Evolutionary conservation across 1,140 invertebrate genomes (phyloP).

Genomic region (Lepidurus packardi): DNA sequence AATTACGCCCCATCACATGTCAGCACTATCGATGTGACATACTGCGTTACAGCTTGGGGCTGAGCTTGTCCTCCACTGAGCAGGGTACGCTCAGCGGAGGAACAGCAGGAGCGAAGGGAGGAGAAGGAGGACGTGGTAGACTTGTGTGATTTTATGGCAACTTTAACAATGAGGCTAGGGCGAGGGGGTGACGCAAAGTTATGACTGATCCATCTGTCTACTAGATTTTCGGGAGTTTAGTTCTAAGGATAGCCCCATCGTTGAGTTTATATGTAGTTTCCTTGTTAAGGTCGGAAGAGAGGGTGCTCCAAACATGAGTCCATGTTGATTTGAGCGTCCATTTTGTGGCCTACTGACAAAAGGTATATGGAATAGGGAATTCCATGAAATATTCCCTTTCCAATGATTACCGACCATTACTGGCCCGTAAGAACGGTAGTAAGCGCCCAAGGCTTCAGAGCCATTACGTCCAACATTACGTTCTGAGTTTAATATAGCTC

Average conservation of each 20-base stretch:
- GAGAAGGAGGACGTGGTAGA: background rate
- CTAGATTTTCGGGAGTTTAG: background rate
- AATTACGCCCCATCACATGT: background rate
- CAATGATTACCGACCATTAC: too few species aligned
- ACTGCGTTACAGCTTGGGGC: background rate
- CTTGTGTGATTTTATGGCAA: background rate
- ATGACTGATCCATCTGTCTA: conserved; percentile 21
- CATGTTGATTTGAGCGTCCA: too few species aligned
- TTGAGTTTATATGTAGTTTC: background rate
- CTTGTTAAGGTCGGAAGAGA: background rate
- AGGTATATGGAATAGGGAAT: too few species aligned
- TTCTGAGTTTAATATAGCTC: too few species aligned
- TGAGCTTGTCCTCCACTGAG: too few species aligned
- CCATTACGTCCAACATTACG: too few species aligned
- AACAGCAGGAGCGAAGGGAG: too few species aligned
- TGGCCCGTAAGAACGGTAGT: too few species aligned
- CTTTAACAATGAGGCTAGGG: background rate
- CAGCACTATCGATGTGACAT: background rate
- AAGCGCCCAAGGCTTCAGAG: background rate
- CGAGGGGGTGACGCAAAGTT: background rate
- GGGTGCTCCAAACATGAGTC: too few species aligned
- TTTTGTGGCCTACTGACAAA: too few species aligned
- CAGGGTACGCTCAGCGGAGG: too few species aligned
- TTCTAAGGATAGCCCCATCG: background rate
- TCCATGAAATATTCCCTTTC: too few species aligned